phyloP scores from a whole-genome alignment of 1,140 invertebrate genomes.

The Brachionus asplanchnoidis region DNA sequence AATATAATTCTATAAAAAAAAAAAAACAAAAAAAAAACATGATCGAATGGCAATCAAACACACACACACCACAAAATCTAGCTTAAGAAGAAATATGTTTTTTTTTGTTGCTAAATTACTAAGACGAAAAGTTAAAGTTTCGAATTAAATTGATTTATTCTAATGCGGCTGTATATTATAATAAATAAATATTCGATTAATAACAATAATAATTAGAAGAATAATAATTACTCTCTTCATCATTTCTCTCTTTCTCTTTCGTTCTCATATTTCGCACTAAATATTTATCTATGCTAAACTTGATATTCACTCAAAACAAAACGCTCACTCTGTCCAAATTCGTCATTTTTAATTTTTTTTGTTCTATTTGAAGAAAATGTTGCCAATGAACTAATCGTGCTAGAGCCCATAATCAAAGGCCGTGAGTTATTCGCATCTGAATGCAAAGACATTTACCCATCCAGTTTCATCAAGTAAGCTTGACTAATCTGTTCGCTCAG shows the following conservation, averaged over 20 bases:
- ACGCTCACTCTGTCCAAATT: slow-evolving; percentile 3
- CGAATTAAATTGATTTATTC: slow-evolving; percentile 38
- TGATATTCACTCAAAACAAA: background rate
- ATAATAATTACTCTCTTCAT: slow-evolving; percentile 14
- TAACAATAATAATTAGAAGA: slow-evolving; percentile 28
- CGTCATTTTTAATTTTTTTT: slow-evolving; percentile 31
- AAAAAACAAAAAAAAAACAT: background rate
- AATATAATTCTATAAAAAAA: background rate
- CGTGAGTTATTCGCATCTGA: slow-evolving; percentile 42
- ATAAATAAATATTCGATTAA: slow-evolving; percentile 34
- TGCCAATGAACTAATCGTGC: slow-evolving; percentile 24
- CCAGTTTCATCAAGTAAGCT: slow-evolving; percentile 28
- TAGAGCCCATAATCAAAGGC: slow-evolving; percentile 40
- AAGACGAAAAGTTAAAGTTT: slow-evolving; percentile 13
- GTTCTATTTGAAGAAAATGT: slow-evolving; percentile 27
- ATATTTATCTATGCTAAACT: slow-evolving; percentile 1
- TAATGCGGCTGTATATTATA: slow-evolving; percentile 4
- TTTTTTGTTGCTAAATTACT: background rate
- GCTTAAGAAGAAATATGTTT: background rate
- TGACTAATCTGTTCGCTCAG: background rate
- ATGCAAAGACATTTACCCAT: slow-evolving; percentile 35
- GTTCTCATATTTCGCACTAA: background rate
- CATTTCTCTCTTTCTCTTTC: background rate
- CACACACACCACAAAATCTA: background rate
- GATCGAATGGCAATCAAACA: background rate